Evolutionary conservation across 2,888 invertebrate species (phyloP), one percentile per base, ranked within the genome.

Genomic region (Cephus runcator): DNA sequence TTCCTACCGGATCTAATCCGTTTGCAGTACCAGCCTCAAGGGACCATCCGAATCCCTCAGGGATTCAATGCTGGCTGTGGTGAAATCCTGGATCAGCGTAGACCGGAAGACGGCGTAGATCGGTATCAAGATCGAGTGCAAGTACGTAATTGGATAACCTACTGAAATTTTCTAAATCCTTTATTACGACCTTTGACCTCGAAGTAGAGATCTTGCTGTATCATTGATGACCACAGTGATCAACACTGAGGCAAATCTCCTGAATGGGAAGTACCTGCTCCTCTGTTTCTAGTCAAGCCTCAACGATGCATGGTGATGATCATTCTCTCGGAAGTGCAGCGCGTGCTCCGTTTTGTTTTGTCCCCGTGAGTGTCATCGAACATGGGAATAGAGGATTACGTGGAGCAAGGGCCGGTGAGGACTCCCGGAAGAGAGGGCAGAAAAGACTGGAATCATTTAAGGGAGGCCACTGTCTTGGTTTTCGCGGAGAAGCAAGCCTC

Each of bases 1-100:
- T 84, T 85, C 79, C 80, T 79, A 80, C 81, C 77, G 81, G 79
- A 83, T 81, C 81, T 84, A 83, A 86, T 86, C 82, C 40, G 40
- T 69, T 23, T 75, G 34, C 75, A 36, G 23, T 69, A 11, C n/a
- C 78, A 56, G 56, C 75, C 79, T 79, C 79, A 78, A 79, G 81
- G 76, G 79, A 34, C 76, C 11, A 12, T 12, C 34, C 33, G 31
- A 34, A 33, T 69, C 76, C 34, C 76, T 31, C 74, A 34, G 9
- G 56, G 56, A 56, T 56, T 23, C 56, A 9, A 56, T 56, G 23
- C 9, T 56, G 56, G 9, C 56, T 9, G 56, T 23, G 56, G 56
- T 56, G 56, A 56, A 56, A 56, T 56, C 23, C 56, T 23, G 56
- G 56, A 56, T 56, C 56, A 56, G 56, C 23, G 23, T 56, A 23